phyloP scores from a whole-genome alignment of 37 sponge, comb jelly and placozoan genomes.

The Beroe forskalii region DNA sequence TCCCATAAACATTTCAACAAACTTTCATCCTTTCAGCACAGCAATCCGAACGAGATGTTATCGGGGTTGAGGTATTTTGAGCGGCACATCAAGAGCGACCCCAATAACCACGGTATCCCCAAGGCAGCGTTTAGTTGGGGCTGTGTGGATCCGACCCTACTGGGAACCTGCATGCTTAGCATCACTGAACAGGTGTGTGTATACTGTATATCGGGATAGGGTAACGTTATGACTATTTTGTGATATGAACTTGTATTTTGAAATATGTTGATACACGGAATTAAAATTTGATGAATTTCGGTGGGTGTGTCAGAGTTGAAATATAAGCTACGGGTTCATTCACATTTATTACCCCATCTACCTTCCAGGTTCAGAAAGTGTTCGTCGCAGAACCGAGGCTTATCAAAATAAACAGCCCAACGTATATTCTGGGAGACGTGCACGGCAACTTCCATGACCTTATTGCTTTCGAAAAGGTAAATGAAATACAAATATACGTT shows the following conservation, averaged over 20 bases:
- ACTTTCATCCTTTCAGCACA: constrained; percentile 77
- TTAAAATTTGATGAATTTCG: no score
- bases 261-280: no score
- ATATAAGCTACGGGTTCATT: no score
- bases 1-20: no score
- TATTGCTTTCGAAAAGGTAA: constrained; percentile 87
- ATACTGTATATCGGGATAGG: not conserved
- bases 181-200: constrained; percentile 57
- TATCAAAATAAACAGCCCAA: constrained; percentile 75
- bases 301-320: no score
- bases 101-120: constrained; percentile 73
- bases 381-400: constrained; percentile 77
- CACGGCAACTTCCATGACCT: constrained; percentile 96
- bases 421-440: constrained; percentile 89
- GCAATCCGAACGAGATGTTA: constrained; percentile 86
- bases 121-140: constrained; percentile 90
- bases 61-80: constrained; percentile 91
- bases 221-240: not conserved
- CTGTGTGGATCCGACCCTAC: constrained; percentile 77
- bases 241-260: no score
- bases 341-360: no score
- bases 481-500: not conserved
- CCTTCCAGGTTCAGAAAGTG: constrained; percentile 74
- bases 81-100: constrained; percentile 75
- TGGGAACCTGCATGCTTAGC: constrained; percentile 77